Evolutionary conservation across 1,140 invertebrate genomes (phyloP).

Genomic region (Caenorhabditis brenneri): DNA sequence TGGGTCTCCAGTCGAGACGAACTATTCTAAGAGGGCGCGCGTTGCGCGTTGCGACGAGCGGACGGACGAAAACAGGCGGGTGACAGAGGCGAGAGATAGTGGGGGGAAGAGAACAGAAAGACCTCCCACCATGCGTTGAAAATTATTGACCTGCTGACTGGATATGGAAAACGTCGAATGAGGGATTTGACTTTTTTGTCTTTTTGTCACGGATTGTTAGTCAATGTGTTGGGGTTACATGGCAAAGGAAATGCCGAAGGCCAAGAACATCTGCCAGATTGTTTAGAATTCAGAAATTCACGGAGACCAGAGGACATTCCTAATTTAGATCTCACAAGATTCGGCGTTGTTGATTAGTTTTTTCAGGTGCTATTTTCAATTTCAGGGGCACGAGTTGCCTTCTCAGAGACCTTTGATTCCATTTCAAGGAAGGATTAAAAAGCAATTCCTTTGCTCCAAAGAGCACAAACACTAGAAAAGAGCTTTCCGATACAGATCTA

Average conservation of each 20-base stretch:
- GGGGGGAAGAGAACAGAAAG: neutral
- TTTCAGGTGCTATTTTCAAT: too few relatives aligned
- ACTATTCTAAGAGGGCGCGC: neutral
- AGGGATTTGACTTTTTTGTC: neutral
- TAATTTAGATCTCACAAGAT: too few relatives aligned
- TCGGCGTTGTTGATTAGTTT: too few relatives aligned
- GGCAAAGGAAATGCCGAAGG: neutral
- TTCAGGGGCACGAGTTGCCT: too few relatives aligned
- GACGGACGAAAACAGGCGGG: constrained; percentile 31
- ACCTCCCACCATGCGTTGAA: constrained; percentile 33
- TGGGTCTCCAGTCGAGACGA: neutral
- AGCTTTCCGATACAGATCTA: neutral
- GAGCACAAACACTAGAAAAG: too few relatives aligned
- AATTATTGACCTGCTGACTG: constrained; percentile 43
- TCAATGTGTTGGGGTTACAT: neutral
- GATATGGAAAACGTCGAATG: constrained; percentile 15
- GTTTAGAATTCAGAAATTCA: too few relatives aligned
- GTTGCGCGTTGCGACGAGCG: neutral
- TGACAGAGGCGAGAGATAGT: neutral
- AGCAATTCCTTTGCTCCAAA: too few relatives aligned
- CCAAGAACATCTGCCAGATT: too few relatives aligned
- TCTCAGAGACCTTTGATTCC: too few relatives aligned
- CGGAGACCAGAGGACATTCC: too few relatives aligned
- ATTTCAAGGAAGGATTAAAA: too few relatives aligned
- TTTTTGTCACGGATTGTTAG: neutral